Evolutionary conservation across 2,797 vertebrate genomes (phyloP).

Genomic region (Phylloscopus collybita): DNA sequence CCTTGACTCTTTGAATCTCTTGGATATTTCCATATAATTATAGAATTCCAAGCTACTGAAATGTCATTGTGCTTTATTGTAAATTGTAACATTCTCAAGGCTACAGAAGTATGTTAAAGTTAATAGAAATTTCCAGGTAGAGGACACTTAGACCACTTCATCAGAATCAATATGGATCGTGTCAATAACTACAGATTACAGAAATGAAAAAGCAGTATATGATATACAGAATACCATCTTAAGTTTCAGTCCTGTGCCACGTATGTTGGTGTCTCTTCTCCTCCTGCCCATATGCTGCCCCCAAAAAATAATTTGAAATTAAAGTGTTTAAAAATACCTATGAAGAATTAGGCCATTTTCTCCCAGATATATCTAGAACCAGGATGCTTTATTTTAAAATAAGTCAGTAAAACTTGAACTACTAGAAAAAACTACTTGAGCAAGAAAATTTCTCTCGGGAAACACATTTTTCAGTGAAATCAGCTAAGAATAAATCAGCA

Average conservation of each 20-base stretch:
- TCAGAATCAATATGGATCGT: not conserved
- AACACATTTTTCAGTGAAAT: not conserved
- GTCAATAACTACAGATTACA: not conserved
- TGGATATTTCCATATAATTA: not conserved
- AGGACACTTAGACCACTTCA: not conserved
- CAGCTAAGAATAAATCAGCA: not conserved
- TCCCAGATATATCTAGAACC: not conserved
- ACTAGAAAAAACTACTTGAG: not conserved
- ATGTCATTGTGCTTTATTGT: not conserved
- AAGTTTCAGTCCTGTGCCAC: not conserved
- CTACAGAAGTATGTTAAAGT: not conserved
- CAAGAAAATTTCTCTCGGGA: not conserved
- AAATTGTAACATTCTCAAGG: not conserved
- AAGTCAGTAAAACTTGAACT: not conserved
- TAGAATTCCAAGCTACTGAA: not conserved
- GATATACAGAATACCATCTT: not conserved
- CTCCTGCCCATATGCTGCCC: rapidly evolving
- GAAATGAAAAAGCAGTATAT: not conserved
- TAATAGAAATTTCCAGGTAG: not conserved
- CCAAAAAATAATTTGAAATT: not conserved
- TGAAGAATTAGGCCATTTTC: not conserved
- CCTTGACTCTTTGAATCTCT: not conserved
- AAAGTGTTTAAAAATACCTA: not conserved
- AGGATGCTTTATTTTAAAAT: not conserved
- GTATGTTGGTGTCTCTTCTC: rapidly evolving